Percentiles rank a stretch among this genome's conserved stretches.
These are phyloP conservation scores for Synodontis membranacea DNA, from an alignment of 2,113 vertebrate species.

Conservation along the genomic window DNA sequence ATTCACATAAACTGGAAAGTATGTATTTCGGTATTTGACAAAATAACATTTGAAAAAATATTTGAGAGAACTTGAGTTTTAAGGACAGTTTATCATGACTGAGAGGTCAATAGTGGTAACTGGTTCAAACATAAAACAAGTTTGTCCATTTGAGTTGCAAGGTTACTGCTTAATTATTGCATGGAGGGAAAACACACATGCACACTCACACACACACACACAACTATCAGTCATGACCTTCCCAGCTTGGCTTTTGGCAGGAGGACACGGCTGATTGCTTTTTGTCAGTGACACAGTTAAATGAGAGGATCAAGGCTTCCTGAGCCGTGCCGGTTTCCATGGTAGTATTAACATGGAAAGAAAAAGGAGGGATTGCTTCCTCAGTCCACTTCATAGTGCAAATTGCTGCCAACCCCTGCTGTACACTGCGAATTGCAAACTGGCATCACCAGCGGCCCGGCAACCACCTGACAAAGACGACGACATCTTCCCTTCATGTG, in stretches of 20 bases:
- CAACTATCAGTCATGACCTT: conserved; percentile 7
- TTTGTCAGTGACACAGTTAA: conserved; percentile 42
- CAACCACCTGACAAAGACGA: conserved; percentile 31
- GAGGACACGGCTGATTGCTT: conserved; percentile 24
- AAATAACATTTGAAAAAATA: not conserved
- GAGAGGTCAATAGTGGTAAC: not conserved
- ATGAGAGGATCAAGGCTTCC: conserved; percentile 43
- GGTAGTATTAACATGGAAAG: conserved; percentile 38
- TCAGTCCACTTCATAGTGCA: conserved; percentile 28
- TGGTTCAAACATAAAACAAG: not conserved
- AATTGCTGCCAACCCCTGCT: conserved; percentile 29
- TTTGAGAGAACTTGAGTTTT: no score
- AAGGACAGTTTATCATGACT: not conserved
- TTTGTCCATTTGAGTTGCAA: not conserved
- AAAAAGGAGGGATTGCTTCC: conserved; percentile 17
- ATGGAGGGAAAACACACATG: not conserved
- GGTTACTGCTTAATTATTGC: conserved; percentile 13
- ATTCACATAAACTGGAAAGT: not conserved
- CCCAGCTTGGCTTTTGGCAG: conserved; percentile 37
- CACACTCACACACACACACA: not conserved
- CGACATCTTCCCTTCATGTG: conserved; percentile 26
- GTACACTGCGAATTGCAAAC: conserved; percentile 43
- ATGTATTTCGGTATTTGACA: not conserved
- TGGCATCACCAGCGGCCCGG: conserved; percentile 29
- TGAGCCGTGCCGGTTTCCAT: conserved; percentile 51